phyloP scores from a whole-genome alignment of 2,888 invertebrate species.

The Rhaphigaster nebulosa region DNA sequence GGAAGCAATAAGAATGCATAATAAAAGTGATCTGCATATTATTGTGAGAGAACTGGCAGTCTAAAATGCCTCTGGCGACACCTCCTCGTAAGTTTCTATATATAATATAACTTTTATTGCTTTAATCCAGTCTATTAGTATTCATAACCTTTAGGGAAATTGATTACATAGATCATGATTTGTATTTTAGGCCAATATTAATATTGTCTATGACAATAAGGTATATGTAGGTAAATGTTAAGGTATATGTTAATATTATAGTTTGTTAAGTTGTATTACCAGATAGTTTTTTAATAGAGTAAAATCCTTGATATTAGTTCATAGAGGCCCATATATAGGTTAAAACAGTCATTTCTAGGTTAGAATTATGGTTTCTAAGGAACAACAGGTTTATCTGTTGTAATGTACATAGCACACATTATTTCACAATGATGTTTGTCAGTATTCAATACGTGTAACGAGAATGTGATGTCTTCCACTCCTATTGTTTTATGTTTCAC shows the following conservation, averaged over 20 bases:
- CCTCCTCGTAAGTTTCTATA: not conserved
- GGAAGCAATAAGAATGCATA: not conserved
- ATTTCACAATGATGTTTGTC: too few relatives aligned
- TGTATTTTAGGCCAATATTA: not conserved
- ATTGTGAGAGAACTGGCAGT: not conserved
- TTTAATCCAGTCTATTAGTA: not conserved
- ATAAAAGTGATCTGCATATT: not conserved
- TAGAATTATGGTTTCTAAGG: not conserved
- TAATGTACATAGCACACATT: not conserved
- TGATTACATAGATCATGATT: not conserved
- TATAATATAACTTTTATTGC: not conserved
- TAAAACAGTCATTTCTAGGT: not conserved
- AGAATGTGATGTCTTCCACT: too few relatives aligned
- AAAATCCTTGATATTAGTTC: too few relatives aligned
- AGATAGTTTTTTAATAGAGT: too few relatives aligned
- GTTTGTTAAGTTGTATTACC: too few relatives aligned
- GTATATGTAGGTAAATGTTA: too few relatives aligned
- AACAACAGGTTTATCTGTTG: not conserved
- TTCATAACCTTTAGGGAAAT: not conserved
- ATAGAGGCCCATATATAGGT: too few relatives aligned
- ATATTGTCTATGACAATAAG: too few relatives aligned
- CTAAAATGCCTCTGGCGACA: not conserved
- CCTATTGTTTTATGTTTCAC: too few relatives aligned
- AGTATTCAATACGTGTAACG: too few relatives aligned
- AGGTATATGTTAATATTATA: too few relatives aligned